Conservation (phyloP, 2,797 vertebrate genomes). For the Scleropages formosus region DNA sequence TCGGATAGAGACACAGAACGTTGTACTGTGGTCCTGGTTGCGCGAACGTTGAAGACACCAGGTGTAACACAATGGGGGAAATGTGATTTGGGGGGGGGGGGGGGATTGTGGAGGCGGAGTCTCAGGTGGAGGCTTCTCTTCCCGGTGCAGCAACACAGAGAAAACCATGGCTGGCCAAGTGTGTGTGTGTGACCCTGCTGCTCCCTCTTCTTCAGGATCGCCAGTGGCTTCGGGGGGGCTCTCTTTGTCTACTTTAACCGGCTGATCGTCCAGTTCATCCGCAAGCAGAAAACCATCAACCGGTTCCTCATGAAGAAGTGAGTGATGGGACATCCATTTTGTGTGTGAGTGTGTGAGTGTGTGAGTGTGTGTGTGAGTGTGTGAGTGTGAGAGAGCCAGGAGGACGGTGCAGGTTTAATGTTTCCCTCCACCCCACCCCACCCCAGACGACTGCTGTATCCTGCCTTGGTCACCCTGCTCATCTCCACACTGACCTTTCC, state of each 20-base stretch:
- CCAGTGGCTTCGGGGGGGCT: constrained; percentile 89
- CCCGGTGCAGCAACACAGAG: no score
- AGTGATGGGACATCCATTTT: constrained; percentile 50
- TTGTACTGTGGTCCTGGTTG: no score
- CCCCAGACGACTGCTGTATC: constrained; percentile 84
- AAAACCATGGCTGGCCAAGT: no score
- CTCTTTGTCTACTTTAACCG: constrained; percentile 94
- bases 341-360: background rate
- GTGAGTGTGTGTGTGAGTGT: background rate
- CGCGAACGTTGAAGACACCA: no score
- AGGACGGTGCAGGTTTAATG: background rate
- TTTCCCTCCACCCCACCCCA: constrained; percentile 1
- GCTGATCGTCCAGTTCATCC: constrained; percentile 93
- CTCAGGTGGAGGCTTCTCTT: constrained; percentile 21
- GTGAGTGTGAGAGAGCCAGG: background rate
- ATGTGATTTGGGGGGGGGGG: no score
- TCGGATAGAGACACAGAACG: no score
- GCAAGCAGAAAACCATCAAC: constrained; percentile 95
- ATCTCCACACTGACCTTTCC: constrained; percentile 92
- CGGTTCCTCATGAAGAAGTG: constrained; percentile 98
- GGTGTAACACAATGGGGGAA: no score
- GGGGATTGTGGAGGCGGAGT: background rate
- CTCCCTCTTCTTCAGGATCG: constrained; percentile 72
- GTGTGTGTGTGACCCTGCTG: background rate
- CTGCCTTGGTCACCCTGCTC: constrained; percentile 88